These are phyloP conservation scores for Bathynomus jamesi DNA, from an alignment of 1,140 invertebrate genomes.

Conservation along the genomic window DNA sequence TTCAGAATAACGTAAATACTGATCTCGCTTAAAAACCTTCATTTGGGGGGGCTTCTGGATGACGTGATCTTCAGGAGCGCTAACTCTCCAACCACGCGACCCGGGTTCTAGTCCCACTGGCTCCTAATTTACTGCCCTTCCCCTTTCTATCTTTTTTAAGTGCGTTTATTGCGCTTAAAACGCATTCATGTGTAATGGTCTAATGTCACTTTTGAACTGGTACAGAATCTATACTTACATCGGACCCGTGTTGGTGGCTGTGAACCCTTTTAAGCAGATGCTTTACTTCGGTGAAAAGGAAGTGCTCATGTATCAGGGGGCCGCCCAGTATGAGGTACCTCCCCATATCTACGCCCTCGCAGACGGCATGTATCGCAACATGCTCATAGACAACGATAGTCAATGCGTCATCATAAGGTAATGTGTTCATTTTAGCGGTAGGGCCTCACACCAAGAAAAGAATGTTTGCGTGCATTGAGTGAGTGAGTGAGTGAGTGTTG, in stretches of 20 bases:
- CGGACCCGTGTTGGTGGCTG: constrained; percentile 66
- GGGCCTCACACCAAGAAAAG: too few relatives aligned
- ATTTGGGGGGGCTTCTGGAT: too few relatives aligned
- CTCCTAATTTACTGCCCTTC: neutral
- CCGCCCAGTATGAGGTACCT: constrained; percentile 65
- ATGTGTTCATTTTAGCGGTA: constrained; percentile 13
- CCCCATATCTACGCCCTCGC: constrained; percentile 66
- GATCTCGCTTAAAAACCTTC: too few relatives aligned
- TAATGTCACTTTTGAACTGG: too few relatives aligned
- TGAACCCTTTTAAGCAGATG: constrained; percentile 72
- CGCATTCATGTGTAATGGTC: neutral
- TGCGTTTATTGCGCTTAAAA: neutral
- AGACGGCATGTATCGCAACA: constrained; percentile 69
- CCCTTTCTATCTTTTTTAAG: constrained; percentile 53
- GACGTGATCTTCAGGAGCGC: too few relatives aligned
- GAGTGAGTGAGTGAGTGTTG: too few relatives aligned
- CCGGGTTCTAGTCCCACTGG: too few relatives aligned
- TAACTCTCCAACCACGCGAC: neutral
- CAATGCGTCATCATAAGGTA: constrained; percentile 70
- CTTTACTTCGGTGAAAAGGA: constrained; percentile 64
- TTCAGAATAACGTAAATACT: too few relatives aligned
- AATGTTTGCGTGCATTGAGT: too few relatives aligned
- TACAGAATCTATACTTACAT: constrained; percentile 63
- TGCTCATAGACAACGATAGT: constrained; percentile 64
- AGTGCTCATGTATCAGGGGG: constrained; percentile 64